A percentile compares a stretch with the other conserved stretches of the same genome.
Conservation (phyloP, 2,888 invertebrate species). For the Hyppa rectilinea region DNA sequence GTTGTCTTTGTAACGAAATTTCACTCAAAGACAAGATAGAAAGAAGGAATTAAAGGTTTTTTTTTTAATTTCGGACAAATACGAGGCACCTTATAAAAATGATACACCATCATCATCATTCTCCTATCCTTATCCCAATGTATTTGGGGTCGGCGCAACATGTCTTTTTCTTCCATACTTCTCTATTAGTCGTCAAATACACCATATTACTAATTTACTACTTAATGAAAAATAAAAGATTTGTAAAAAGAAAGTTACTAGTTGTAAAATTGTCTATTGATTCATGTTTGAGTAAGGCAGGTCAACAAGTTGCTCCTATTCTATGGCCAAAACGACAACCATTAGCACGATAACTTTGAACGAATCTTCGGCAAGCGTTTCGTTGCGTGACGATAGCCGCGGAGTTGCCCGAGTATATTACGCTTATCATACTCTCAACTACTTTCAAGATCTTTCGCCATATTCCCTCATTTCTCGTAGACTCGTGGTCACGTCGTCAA, state of each 20-base stretch:
- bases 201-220: no score
- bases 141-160: no score
- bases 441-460: conserved; percentile 50
- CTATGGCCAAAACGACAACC: no score
- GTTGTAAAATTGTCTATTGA: neutral
- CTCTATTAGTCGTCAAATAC: no score
- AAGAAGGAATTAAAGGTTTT: neutral
- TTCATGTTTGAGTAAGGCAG: neutral
- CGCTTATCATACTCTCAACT: conserved; percentile 19
- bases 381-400: neutral
- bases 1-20: neutral
- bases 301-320: no score
- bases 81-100: neutral
- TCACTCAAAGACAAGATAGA: neutral
- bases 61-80: neutral
- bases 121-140: no score
- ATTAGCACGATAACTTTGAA: neutral
- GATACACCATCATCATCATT: neutral
- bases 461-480: conserved; percentile 49
- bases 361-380: neutral
- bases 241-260: neutral
- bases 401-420: conserved; percentile 25
- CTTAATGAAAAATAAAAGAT: neutral
- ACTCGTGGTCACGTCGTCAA: conserved; percentile 50
- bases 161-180: no score